Percentiles rank a stretch among this genome's conserved stretches.
These are phyloP conservation scores for Eremophila alpestris DNA, from an alignment of 2,797 vertebrate species.

Conservation along the genomic window DNA sequence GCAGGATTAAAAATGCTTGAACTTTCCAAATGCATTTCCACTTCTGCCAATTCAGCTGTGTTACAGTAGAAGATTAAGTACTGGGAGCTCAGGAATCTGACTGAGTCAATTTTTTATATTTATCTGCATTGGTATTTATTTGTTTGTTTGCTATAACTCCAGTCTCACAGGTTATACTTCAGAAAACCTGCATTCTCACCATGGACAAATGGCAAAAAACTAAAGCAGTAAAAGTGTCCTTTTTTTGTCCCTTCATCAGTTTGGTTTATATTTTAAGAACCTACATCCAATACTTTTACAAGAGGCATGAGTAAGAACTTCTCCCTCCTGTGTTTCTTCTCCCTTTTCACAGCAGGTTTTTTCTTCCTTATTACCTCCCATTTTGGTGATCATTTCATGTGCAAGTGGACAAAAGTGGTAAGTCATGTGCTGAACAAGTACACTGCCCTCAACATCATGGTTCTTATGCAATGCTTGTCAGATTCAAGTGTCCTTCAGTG, in stretches of 20 bases:
- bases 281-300: not conserved
- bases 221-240: not conserved
- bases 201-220: not conserved
- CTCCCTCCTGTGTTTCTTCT: not conserved
- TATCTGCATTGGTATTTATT: constrained; percentile 28
- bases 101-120: not conserved
- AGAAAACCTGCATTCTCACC: not conserved
- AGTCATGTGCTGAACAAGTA: not conserved
- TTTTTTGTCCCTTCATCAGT: constrained; percentile 9
- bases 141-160: constrained; percentile 24
- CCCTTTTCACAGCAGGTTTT: not conserved
- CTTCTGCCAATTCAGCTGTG: constrained; percentile 32
- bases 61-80: constrained; percentile 33
- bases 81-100: not conserved
- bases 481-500: not conserved
- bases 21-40: constrained; percentile 17
- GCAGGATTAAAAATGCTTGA: constrained; percentile 47
- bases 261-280: not conserved
- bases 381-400: not conserved
- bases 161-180: not conserved
- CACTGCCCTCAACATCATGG: not conserved
- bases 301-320: not conserved
- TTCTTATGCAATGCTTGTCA: not conserved
- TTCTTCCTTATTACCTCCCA: not conserved
- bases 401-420: not conserved